A percentile compares a stretch with the other conserved stretches of the same genome.
phyloP scores from a whole-genome alignment of 2,888 invertebrate species.

The Nemotelus nigrinus region DNA sequence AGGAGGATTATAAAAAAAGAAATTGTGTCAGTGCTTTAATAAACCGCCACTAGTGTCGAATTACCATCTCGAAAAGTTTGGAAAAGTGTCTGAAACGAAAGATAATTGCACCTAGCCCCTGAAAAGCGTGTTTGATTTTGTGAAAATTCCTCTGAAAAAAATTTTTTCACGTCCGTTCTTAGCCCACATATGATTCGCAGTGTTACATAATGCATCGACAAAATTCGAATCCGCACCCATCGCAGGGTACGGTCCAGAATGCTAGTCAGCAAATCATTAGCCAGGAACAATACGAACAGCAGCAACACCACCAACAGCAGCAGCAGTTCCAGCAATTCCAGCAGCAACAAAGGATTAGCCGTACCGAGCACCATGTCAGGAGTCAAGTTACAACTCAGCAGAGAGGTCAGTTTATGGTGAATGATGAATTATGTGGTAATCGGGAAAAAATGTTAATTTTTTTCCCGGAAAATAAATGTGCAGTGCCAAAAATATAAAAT shows the following conservation, averaged over 20 bases:
- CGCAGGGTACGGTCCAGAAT: constrained; percentile 66
- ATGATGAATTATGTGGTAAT: neutral
- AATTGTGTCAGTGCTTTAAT: too few species aligned
- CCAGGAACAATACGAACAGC: constrained; percentile 68
- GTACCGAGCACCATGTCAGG: constrained; percentile 79
- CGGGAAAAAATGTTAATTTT: too few species aligned
- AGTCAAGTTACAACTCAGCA: constrained; percentile 79
- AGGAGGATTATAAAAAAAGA: neutral
- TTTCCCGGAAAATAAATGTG: too few species aligned
- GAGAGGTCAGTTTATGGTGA: constrained; percentile 70
- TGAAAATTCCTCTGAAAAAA: neutral
- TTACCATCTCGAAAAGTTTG: too few species aligned
- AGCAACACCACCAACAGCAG: constrained; percentile 66
- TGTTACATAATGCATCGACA: constrained; percentile 80
- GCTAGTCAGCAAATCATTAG: constrained; percentile 65
- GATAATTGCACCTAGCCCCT: too few species aligned
- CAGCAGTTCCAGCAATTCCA: constrained; percentile 66
- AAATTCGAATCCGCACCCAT: constrained; percentile 67
- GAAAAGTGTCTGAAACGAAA: too few species aligned
- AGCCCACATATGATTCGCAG: constrained; percentile 65
- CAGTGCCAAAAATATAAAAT: too few species aligned
- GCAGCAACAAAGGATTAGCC: constrained; percentile 71
- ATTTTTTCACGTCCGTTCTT: constrained; percentile 3
- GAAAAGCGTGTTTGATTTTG: too few species aligned
- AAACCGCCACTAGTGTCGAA: too few species aligned